Evolutionary conservation across 2,888 invertebrate genomes (phyloP).

Genomic region (Fragum sueziense): DNA sequence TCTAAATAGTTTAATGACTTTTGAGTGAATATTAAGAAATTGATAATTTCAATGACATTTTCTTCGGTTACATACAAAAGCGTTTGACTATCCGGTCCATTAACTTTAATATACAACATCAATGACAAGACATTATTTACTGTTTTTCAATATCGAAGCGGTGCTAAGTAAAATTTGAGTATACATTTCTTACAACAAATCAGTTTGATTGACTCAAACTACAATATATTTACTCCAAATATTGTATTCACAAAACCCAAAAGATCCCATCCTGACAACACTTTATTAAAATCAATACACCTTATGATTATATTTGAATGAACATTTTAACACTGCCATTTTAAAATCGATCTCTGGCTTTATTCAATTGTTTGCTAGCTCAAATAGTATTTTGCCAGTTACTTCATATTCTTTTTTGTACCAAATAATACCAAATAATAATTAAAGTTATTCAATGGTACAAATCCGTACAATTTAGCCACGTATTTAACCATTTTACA

Average conservation of each 20-base stretch:
- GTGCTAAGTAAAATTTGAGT: too few species aligned
- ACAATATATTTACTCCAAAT: not conserved
- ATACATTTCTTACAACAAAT: not conserved
- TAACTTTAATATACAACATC: too few species aligned
- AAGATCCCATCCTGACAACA: not conserved
- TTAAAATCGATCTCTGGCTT: slow-evolving; percentile 9
- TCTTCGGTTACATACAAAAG: too few species aligned
- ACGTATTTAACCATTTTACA: too few species aligned
- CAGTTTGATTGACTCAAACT: not conserved
- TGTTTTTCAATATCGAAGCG: not conserved
- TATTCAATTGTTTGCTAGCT: not conserved
- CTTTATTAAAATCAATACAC: slow-evolving; percentile 12
- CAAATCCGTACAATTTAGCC: too few species aligned
- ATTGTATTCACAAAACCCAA: not conserved
- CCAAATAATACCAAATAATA: not conserved
- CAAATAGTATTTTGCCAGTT: not conserved
- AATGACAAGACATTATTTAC: not conserved
- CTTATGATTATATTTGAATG: slow-evolving; percentile 9
- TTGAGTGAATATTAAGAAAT: too few species aligned
- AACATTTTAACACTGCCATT: slow-evolving; percentile 10
- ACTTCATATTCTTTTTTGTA: not conserved
- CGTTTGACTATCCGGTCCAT: too few species aligned
- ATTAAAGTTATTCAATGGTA: not conserved
- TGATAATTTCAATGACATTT: too few species aligned
- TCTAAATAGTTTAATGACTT: too few species aligned